Evolutionary conservation across 1,140 invertebrate genomes (phyloP).

Genomic region (Lethrus apterus): DNA sequence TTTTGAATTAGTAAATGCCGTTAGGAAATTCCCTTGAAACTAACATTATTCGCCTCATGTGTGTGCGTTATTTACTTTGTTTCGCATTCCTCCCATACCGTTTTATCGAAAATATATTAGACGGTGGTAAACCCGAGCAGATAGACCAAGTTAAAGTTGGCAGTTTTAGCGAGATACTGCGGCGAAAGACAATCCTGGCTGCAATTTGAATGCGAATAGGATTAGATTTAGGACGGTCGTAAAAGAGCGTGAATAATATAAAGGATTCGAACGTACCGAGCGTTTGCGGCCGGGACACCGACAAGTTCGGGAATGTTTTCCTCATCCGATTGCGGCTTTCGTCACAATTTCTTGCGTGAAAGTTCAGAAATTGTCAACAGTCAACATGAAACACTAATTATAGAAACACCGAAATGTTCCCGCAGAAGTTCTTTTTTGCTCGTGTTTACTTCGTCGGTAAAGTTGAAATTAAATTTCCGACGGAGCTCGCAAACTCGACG

Average conservation of each 20-base stretch:
- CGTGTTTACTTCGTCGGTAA: not conserved
- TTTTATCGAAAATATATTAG: no score
- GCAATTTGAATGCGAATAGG: conserved; percentile 21
- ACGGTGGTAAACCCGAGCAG: conserved; percentile 5
- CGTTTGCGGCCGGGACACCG: conserved; percentile 3
- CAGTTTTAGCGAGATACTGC: conserved; percentile 10
- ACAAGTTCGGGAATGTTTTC: conserved; percentile 9
- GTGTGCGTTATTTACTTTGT: no score
- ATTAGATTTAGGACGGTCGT: conserved; percentile 20
- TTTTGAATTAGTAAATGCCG: no score
- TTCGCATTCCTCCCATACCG: no score
- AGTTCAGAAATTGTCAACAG: conserved; percentile 8
- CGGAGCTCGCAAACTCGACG: not conserved
- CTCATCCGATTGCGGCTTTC: conserved; percentile 4
- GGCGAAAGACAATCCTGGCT: conserved; percentile 14
- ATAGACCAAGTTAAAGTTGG: not conserved
- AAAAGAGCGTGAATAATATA: conserved; percentile 23
- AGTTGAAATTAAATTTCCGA: conserved; percentile 6
- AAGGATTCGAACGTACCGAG: conserved; percentile 10
- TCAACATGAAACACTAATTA: conserved; percentile 10
- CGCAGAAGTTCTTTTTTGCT: not conserved
- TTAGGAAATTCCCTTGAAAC: no score
- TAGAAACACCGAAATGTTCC: conserved; percentile 3
- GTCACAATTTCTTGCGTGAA: conserved; percentile 8
- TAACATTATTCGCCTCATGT: no score